These are phyloP conservation scores for Venustaconcha ellipsiformis DNA, from an alignment of 1,140 invertebrate species.

Conservation along the genomic window DNA sequence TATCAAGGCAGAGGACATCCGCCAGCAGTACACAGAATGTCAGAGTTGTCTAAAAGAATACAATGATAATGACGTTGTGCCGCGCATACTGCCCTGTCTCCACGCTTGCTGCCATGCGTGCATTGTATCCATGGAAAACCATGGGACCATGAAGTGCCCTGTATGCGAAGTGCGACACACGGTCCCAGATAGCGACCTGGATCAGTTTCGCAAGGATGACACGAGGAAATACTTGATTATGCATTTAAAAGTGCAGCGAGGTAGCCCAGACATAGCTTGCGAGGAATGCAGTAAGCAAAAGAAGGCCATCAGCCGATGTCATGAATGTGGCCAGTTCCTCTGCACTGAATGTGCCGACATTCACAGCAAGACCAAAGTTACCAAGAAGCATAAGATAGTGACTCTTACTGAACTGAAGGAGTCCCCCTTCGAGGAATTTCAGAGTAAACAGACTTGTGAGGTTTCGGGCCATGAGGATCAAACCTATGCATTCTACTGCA, in stretches of 20 bases:
- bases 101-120: slow-evolving; percentile 24
- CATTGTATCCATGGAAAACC: slow-evolving; percentile 24
- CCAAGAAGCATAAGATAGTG: slow-evolving; percentile 23
- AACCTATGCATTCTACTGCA: slow-evolving; percentile 25
- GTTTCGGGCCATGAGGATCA: slow-evolving; percentile 27
- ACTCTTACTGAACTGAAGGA: slow-evolving; percentile 21
- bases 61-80: slow-evolving; percentile 13
- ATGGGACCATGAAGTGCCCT: slow-evolving; percentile 27
- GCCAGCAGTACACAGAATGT: slow-evolving; percentile 28
- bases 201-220: slow-evolving; percentile 24
- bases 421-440: slow-evolving; percentile 27
- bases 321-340: slow-evolving; percentile 30
- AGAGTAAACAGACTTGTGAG: slow-evolving; percentile 12
- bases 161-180: slow-evolving; percentile 27
- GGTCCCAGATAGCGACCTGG: slow-evolving; percentile 25
- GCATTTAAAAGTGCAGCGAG: slow-evolving; percentile 17
- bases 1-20: slow-evolving; percentile 8
- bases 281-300: slow-evolving; percentile 15
- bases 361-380: slow-evolving; percentile 21
- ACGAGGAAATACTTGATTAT: slow-evolving; percentile 21
- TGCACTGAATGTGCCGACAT: slow-evolving; percentile 26
- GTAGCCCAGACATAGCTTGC: slow-evolving; percentile 15
- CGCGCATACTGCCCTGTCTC: slow-evolving; percentile 29
- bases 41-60: slow-evolving; percentile 16
- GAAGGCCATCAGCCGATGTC: slow-evolving; percentile 15